Percentiles rank a stretch among this genome's conserved stretches.
phyloP scores from a whole-genome alignment of 2,888 invertebrate genomes.

The Galeopsomyia nigrocyanea region DNA sequence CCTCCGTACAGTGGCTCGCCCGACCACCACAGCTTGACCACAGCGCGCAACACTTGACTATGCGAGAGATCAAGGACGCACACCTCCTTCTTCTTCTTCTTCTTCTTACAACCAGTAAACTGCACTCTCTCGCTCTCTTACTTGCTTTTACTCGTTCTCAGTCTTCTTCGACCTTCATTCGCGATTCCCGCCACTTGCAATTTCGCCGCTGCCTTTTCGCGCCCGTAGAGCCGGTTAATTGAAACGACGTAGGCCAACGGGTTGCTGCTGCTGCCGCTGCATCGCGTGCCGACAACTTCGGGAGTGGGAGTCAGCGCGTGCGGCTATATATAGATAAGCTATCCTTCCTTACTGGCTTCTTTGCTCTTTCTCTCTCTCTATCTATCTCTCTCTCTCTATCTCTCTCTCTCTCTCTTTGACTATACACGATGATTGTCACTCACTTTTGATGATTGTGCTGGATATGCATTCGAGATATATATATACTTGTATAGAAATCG shows the following conservation, averaged over 20 bases:
- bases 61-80: too few relatives aligned
- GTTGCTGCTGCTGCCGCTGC: constrained; percentile 27
- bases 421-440: constrained; percentile 45
- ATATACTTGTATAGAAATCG: constrained; percentile 45
- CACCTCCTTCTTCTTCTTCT: neutral
- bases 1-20: constrained; percentile 54
- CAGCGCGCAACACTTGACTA: too few relatives aligned
- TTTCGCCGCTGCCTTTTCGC: neutral
- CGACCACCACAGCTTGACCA: constrained; percentile 65
- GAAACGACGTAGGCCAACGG: constrained; percentile 64
- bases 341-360: neutral
- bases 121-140: neutral
- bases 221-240: constrained; percentile 55
- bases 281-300: neutral
- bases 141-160: constrained; percentile 31
- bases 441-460: constrained; percentile 44
- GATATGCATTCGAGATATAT: constrained; percentile 47
- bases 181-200: neutral
- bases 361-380: neutral
- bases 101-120: neutral
- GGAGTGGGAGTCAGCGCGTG: constrained; percentile 1
- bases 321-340: neutral
- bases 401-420: neutral
- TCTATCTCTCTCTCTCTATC: constrained; percentile 19
- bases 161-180: constrained; percentile 14